These are phyloP conservation scores for Mylabris sibirica DNA, from an alignment of 2,888 invertebrate genomes.

Conservation along the genomic window DNA sequence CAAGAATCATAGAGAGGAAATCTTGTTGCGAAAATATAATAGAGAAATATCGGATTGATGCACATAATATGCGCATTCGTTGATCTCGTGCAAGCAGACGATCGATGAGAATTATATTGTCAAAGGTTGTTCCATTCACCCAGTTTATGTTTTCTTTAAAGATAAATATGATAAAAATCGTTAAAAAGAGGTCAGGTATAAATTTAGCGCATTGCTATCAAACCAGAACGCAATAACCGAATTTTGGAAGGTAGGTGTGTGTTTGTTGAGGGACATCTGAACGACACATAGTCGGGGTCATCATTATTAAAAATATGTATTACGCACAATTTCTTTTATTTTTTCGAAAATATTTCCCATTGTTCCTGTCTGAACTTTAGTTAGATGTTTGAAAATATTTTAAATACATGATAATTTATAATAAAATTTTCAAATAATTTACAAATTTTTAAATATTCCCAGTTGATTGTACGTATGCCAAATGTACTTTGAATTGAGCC, in stretches of 20 bases:
- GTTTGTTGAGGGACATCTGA: not conserved
- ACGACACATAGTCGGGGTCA: not conserved
- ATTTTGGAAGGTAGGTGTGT: not conserved
- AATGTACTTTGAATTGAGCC: not conserved
- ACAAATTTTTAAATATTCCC: not conserved
- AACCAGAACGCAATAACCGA: too few species aligned
- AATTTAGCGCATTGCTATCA: not conserved
- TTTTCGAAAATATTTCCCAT: not conserved
- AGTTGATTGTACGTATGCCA: not conserved
- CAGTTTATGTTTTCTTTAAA: not conserved
- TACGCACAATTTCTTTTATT: not conserved
- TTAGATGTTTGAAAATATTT: not conserved
- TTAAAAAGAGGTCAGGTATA: not conserved
- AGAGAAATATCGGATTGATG: too few species aligned
- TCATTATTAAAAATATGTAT: not conserved
- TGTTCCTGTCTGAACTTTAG: not conserved
- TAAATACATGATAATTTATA: not conserved
- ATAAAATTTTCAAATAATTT: slow-evolving; percentile 2
- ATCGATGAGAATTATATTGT: not conserved
- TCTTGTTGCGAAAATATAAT: not conserved
- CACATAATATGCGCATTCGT: not conserved
- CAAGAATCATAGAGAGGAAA: not conserved
- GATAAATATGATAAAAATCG: not conserved
- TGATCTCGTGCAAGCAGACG: not conserved
- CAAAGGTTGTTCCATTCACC: slow-evolving; percentile 2